Percentiles rank a stretch among this genome's conserved stretches.
Conservation (phyloP, 2,888 invertebrate genomes). For the Parnassius smintheus region DNA sequence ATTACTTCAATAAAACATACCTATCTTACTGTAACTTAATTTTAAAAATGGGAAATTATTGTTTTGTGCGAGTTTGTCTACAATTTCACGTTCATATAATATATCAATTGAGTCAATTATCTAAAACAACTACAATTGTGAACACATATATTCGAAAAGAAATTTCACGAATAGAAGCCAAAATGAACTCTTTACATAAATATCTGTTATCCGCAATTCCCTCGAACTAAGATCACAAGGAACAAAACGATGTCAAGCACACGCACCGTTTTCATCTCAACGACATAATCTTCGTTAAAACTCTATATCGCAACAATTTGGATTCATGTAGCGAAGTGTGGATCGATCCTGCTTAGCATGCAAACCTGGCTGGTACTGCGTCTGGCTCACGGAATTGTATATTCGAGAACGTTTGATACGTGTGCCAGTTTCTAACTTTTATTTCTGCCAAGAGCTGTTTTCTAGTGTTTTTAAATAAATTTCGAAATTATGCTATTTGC, state of each 20-base stretch:
- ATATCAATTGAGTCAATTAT: too few relatives aligned
- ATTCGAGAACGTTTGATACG: conserved; percentile 42
- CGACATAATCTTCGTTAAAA: conserved; percentile 8
- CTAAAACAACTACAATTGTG: too few relatives aligned
- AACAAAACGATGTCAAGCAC: conserved; percentile 1
- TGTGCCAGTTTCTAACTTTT: conserved; percentile 42
- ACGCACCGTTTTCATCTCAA: conserved; percentile 3
- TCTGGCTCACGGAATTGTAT: conserved; percentile 44
- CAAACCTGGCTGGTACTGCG: conserved; percentile 36
- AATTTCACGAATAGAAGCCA: not conserved
- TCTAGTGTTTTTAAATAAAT: conserved; percentile 44
- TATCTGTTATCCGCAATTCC: not conserved
- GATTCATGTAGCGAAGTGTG: conserved; percentile 22
- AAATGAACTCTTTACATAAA: not conserved
- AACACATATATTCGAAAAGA: not conserved
- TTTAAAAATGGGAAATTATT: too few relatives aligned
- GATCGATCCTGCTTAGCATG: conserved; percentile 48
- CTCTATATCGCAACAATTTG: conserved; percentile 17
- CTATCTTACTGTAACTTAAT: too few relatives aligned
- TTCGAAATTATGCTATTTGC: conserved; percentile 50
- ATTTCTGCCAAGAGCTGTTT: conserved; percentile 42
- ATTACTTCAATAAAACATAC: too few relatives aligned
- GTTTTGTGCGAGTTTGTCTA: too few relatives aligned
- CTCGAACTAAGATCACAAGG: not conserved
- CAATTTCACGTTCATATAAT: too few relatives aligned